Evolutionary conservation across 2,797 vertebrate species (phyloP).

Genomic region (Enteromius viviparus): DNA sequence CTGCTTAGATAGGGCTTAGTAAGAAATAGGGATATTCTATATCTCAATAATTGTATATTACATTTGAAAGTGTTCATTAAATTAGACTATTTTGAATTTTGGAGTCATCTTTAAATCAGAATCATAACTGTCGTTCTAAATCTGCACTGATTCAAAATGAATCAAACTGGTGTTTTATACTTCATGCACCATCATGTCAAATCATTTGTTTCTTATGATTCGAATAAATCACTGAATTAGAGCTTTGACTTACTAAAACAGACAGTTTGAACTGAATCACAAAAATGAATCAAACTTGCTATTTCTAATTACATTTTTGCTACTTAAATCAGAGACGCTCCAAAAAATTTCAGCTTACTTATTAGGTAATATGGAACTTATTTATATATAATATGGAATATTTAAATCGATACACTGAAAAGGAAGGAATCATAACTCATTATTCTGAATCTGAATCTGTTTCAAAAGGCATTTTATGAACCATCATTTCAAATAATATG

Average conservation of each 20-base stretch:
- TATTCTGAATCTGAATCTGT: background rate
- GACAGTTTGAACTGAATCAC: background rate
- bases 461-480: background rate
- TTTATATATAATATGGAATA: background rate
- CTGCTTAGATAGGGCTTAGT: constrained; percentile 9
- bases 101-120: background rate
- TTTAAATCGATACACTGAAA: background rate
- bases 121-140: background rate
- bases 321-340: too few relatives aligned
- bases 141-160: background rate
- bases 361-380: background rate
- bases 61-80: background rate
- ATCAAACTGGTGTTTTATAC: background rate
- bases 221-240: background rate
- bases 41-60: background rate
- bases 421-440: background rate
- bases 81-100: too few relatives aligned
- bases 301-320: too few relatives aligned
- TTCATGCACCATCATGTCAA: background rate
- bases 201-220: background rate
- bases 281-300: background rate
- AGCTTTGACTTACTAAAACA: background rate
- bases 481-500: background rate
- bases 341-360: background rate
- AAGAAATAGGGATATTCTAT: background rate